Base-by-base conservation (phyloP, 2,888 invertebrate genomes). In the Cremastinae sp. region DNA sequence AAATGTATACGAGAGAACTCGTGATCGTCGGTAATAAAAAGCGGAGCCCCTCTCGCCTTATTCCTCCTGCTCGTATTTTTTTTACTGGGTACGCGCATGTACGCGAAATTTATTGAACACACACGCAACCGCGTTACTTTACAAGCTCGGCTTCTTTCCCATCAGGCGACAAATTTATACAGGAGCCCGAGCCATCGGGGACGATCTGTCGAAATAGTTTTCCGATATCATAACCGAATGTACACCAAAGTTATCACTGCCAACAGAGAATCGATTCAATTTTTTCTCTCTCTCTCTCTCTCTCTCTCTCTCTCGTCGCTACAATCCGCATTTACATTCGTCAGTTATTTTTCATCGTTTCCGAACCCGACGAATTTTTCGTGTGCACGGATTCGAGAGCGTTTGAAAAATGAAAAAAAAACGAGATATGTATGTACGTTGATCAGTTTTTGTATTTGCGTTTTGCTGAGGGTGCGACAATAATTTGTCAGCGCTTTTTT, bases 191-290 rank as follows among this genome's bases (percentile, higher is more conserved):
- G 43, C 51, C 34, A 20, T 12, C 20, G 38, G 16, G 20, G 36
- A 16, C 28, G 53, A 58, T 72, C 59, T 61, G 71, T 69, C 53
- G 18, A 45, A 45, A 70, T 62, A 68, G 61, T 78, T 68, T 64
- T 74, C 68, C 69, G 59, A 75, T 75, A 70, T 69, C 68, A 62
- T 62, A 58, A 54, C 14, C 59, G 61, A 66, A 22, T 49, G 62
- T 59, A 16, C 47, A 47, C 2, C 2, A 61, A 69, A 58, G 47
- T 53, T 66, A 54, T 61, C 53, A 12, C 59, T 10, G 43, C 51
- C 14, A 28, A 20, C 54, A 49, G 14, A 64, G 41, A 20, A 45
- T n/a, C n/a, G 34, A 43, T 51, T 41, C 70, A 22, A 62, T 53
- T 28, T 69, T 64, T 45, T 74, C 28, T 54, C 56, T 64, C 43